phyloP scores from a whole-genome alignment of 92 coral and sea anemone species.

The Actinostola sp. region DNA sequence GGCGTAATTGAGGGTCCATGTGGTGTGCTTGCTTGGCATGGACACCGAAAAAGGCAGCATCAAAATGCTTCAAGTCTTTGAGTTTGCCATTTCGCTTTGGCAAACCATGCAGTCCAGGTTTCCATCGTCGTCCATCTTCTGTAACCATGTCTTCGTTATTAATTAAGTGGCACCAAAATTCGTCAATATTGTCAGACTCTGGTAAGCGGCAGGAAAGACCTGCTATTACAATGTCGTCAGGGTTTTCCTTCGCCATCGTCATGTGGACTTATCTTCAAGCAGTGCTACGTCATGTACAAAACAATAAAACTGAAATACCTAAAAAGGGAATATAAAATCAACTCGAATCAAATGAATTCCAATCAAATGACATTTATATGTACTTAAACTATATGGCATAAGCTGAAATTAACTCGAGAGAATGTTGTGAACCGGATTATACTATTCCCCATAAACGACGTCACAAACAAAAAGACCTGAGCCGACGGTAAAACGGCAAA shows the following conservation, averaged over 20 bases:
- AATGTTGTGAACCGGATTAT: no score
- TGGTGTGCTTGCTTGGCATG: conserved; percentile 86
- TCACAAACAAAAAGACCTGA: no score
- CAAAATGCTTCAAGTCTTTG: conserved; percentile 85
- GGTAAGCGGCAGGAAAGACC: conserved; percentile 91
- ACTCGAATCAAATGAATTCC: no score
- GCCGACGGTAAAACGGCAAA: no score
- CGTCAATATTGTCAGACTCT: conserved; percentile 81
- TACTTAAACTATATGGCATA: no score
- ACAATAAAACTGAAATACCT: no score
- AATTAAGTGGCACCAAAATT: conserved; percentile 84
- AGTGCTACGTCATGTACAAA: no score
- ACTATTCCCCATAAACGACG: no score
- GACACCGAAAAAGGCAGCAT: conserved; percentile 78
- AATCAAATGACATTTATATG: no score
- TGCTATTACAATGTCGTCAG: conserved; percentile 72
- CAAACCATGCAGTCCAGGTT: conserved; percentile 92
- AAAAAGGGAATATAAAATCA: no score
- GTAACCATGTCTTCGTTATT: conserved; percentile 86
- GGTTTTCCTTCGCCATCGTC: conserved; percentile 53
- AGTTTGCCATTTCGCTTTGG: conserved; percentile 81
- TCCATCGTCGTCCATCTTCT: conserved; percentile 83
- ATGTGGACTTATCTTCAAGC: conserved; percentile 31
- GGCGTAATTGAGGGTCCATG: conserved; percentile 84
- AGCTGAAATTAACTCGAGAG: no score